Evolutionary conservation across 53 echinoderm and acorn worm genomes (phyloP).

Genomic region (Patiria pectinifera): DNA sequence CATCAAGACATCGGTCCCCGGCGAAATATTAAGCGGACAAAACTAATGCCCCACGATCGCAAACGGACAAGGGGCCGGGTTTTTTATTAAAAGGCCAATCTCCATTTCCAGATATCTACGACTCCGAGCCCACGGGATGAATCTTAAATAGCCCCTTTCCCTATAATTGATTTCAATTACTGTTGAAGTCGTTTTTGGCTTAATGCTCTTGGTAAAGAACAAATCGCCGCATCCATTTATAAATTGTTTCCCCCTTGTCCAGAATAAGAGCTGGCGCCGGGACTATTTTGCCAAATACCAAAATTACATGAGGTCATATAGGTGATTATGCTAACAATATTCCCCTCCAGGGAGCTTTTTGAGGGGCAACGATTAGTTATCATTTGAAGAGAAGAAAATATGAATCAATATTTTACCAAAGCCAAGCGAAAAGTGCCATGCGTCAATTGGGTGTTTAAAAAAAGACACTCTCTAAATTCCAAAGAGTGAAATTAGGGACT

Average conservation of each 20-base stretch:
- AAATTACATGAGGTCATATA: too few relatives aligned
- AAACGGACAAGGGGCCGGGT: not conserved
- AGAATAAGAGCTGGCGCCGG: not conserved
- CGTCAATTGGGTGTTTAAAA: too few relatives aligned
- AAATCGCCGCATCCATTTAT: not conserved
- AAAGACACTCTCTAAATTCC: too few relatives aligned
- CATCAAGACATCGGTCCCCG: not conserved
- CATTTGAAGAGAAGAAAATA: too few relatives aligned
- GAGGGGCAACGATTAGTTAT: too few relatives aligned
- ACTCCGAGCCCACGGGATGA: not conserved
- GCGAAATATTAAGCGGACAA: slow-evolving; percentile 1
- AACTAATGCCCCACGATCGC: not conserved
- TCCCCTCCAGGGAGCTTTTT: too few relatives aligned
- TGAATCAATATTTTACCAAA: too few relatives aligned
- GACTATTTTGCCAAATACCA: not conserved
- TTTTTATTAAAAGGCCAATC: not conserved
- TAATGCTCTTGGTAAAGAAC: not conserved
- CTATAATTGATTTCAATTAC: slow-evolving; percentile 5
- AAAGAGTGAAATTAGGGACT: too few relatives aligned
- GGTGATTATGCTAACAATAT: too few relatives aligned
- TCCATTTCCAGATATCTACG: not conserved
- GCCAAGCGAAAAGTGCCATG: too few relatives aligned
- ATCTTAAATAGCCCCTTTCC: not conserved
- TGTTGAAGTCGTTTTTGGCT: not conserved
- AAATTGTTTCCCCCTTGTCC: not conserved